Conservation (phyloP, 2,888 invertebrate genomes). For the Glyphotaelius pellucidus region DNA sequence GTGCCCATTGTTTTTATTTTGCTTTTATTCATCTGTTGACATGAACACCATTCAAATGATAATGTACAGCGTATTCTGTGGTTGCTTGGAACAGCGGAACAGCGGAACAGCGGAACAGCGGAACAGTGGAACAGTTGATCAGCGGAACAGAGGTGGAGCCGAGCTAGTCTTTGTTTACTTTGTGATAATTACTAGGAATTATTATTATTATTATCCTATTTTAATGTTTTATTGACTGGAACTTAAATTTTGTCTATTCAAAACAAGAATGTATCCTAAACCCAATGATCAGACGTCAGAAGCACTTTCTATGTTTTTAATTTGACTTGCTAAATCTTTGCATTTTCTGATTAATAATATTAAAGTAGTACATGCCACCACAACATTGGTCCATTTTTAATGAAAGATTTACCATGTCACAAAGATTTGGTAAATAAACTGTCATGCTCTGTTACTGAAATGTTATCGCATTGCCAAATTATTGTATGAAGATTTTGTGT, state of each 20-base stretch:
- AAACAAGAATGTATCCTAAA: not conserved
- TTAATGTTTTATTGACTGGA: not conserved
- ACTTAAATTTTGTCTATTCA: not conserved
- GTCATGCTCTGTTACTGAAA: not conserved
- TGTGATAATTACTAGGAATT: not conserved
- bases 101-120: not conserved
- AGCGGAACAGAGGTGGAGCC: not conserved
- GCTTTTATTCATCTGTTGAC: not conserved
- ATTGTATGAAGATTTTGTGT: not conserved
- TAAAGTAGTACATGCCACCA: not conserved
- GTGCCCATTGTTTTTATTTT: slow-evolving; percentile 16
- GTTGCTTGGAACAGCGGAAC: not conserved
- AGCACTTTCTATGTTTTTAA: not conserved
- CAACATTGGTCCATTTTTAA: not conserved
- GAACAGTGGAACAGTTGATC: too few relatives aligned
- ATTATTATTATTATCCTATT: not conserved
- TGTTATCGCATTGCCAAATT: not conserved
- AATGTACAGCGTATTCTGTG: not conserved
- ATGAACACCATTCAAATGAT: not conserved
- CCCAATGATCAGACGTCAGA: not conserved
- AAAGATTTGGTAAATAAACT: not conserved
- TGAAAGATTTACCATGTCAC: not conserved
- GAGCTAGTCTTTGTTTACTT: not conserved
- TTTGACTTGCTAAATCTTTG: not conserved
- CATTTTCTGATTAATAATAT: not conserved